A percentile compares a stretch with the other conserved stretches of the same genome.
Conservation (phyloP, 2,888 invertebrate species). For the Fragum whitleyi region DNA sequence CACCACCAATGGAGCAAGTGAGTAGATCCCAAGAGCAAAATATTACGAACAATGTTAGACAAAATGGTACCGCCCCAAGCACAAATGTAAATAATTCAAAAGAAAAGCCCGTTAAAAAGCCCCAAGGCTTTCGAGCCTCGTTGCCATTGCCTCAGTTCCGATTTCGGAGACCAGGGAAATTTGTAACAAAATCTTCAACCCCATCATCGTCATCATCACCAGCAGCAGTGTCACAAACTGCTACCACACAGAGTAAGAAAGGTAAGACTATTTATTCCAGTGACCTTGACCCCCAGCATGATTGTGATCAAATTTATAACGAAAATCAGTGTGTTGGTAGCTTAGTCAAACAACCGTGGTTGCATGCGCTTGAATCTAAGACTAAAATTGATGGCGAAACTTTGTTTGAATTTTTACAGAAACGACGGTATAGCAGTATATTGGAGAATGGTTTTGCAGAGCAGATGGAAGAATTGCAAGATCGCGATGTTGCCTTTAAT, state of each 20-base stretch:
- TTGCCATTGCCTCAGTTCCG: constrained; percentile 65
- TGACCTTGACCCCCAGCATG: constrained; percentile 7
- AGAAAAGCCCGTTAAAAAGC: constrained; percentile 41
- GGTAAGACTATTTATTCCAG: constrained; percentile 51
- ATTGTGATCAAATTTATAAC: constrained; percentile 3
- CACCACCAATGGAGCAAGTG: constrained; percentile 34
- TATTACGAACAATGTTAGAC: constrained; percentile 46
- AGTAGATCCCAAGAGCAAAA: constrained; percentile 63
- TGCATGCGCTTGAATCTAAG: constrained; percentile 63
- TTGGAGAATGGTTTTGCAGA: constrained; percentile 67
- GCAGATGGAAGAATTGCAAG: constrained; percentile 59
- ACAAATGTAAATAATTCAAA: constrained; percentile 29
- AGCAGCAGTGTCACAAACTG: constrained; percentile 14
- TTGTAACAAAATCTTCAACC: constrained; percentile 36
- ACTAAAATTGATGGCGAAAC: constrained; percentile 66
- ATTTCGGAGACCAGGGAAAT: constrained; percentile 58
- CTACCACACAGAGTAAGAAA: constrained; percentile 61
- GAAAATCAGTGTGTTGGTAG: constrained; percentile 1
- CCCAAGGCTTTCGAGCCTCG: constrained; percentile 57
- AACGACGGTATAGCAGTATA: constrained; percentile 73
- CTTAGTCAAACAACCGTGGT: constrained; percentile 23
- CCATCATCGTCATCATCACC: constrained; percentile 25
- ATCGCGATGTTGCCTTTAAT: constrained; percentile 52
- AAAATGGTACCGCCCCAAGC: constrained; percentile 49
- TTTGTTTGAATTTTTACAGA: constrained; percentile 75